phyloP scores from a whole-genome alignment of 1,140 invertebrate genomes.

The Anastrepha obliqua region DNA sequence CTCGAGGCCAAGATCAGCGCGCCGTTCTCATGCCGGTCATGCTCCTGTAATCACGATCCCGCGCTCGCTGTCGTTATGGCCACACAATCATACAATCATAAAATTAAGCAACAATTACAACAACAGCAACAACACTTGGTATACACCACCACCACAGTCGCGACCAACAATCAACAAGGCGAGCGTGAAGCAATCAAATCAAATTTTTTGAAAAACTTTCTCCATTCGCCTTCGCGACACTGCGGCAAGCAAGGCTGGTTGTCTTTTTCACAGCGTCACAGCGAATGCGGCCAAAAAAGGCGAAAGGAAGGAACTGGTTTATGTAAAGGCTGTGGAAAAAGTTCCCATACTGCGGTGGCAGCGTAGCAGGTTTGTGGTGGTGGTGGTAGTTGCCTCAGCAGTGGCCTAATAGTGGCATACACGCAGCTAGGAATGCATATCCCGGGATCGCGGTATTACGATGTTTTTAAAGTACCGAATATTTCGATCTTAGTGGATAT shows the following conservation, averaged over 20 bases:
- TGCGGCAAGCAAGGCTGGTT: background rate
- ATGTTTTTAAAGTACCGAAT: too few relatives aligned
- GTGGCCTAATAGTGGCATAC: too few relatives aligned
- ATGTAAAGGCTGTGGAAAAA: background rate
- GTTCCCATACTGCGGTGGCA: background rate
- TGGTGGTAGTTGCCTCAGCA: background rate
- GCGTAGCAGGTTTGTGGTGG: background rate
- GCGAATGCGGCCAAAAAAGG: background rate
- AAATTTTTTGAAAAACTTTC: slow-evolving; percentile 37
- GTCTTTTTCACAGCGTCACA: background rate
- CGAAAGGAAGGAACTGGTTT: slow-evolving; percentile 25
- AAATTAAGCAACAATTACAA: slow-evolving; percentile 40
- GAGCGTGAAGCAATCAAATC: slow-evolving; percentile 44
- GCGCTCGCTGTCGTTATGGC: background rate
- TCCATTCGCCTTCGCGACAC: background rate
- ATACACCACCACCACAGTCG: background rate
- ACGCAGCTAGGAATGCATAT: too few relatives aligned
- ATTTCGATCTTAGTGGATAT: too few relatives aligned
- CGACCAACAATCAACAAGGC: background rate
- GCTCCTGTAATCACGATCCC: slow-evolving; percentile 28
- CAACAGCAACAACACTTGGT: background rate
- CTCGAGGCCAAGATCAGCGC: slow-evolving; percentile 22
- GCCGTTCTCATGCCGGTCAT: slow-evolving; percentile 49
- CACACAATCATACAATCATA: background rate
- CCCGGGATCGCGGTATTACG: too few relatives aligned